phyloP scores from a whole-genome alignment of 2,888 invertebrate species.

The Lumbricus terrestris region DNA sequence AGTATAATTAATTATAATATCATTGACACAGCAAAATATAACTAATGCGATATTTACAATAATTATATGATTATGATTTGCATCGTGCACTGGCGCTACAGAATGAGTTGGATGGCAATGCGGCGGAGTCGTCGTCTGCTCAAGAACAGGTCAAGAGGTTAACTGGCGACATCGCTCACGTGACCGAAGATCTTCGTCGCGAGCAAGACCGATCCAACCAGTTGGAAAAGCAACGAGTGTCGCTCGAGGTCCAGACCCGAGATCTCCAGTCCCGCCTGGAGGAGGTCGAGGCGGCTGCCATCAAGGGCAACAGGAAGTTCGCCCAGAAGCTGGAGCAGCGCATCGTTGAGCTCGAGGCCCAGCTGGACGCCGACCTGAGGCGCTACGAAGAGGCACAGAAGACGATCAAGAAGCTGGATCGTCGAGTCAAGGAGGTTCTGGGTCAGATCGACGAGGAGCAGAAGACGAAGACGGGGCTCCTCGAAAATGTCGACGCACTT shows the following conservation, averaged over 20 bases:
- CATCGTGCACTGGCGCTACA: conserved; percentile 43
- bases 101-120: conserved; percentile 95
- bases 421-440: conserved; percentile 78
- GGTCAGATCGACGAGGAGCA: conserved; percentile 83
- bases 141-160: conserved; percentile 71
- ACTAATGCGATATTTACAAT: too few relatives aligned
- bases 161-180: conserved; percentile 81
- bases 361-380: conserved; percentile 96
- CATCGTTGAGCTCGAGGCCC: conserved; percentile 65
- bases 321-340: conserved; percentile 95
- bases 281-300: conserved; percentile 93
- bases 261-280: conserved; percentile 89
- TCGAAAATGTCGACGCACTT: conserved; percentile 98
- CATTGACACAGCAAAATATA: background rate
- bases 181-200: conserved; percentile 96
- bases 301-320: conserved; percentile 96
- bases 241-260: conserved; percentile 95
- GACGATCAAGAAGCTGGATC: conserved; percentile 95
- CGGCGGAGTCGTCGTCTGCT: conserved; percentile 97
- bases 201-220: conserved; percentile 98
- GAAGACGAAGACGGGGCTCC: conserved; percentile 99
- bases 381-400: conserved; percentile 98
- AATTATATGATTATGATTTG: too few relatives aligned
- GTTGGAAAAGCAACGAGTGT: conserved; percentile 96
- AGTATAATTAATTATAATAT: background rate